A percentile compares a stretch with the other conserved stretches of the same genome.
phyloP scores from a whole-genome alignment of 2,888 invertebrate genomes.

The Argyresthia albistria region DNA sequence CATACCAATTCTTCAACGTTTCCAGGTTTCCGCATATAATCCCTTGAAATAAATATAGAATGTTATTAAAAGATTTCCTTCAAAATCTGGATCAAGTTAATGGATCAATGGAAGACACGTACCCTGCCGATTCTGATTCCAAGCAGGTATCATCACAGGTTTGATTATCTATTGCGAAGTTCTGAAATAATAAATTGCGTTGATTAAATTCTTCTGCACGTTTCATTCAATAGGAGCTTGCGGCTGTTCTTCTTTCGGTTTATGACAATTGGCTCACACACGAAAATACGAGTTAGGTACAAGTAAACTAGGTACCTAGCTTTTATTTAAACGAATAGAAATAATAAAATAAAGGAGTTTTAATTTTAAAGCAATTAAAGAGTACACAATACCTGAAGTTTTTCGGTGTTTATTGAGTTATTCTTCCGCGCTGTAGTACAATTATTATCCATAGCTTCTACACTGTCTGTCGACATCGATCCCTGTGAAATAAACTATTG shows the following conservation, averaged over 20 bases:
- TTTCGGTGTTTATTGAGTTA: not conserved
- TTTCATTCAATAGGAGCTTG: too few relatives aligned
- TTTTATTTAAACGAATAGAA: too few relatives aligned
- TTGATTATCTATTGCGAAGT: conserved; percentile 22
- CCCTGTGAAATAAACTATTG: conserved; percentile 29
- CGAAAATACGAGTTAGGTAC: too few relatives aligned
- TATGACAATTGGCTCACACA: too few relatives aligned
- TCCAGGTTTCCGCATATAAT: not conserved
- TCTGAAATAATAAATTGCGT: not conserved
- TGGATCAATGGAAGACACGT: conserved; percentile 11
- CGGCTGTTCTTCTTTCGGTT: too few relatives aligned
- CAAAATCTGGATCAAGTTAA: not conserved
- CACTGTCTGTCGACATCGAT: conserved; percentile 52
- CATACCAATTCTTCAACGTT: not conserved
- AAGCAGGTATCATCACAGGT: conserved; percentile 42
- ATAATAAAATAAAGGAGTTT: too few relatives aligned
- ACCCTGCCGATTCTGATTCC: conserved; percentile 57
- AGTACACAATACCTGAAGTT: not conserved
- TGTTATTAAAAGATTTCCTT: not conserved
- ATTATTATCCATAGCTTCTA: conserved; percentile 29
- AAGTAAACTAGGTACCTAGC: too few relatives aligned
- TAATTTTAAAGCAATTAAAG: too few relatives aligned
- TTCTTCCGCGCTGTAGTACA: not conserved
- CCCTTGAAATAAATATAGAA: not conserved
- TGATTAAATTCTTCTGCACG: too few relatives aligned